Percentiles rank a stretch among this genome's conserved stretches.
phyloP scores from a whole-genome alignment of 2,888 invertebrate genomes.

The Cosmia pyralina region DNA sequence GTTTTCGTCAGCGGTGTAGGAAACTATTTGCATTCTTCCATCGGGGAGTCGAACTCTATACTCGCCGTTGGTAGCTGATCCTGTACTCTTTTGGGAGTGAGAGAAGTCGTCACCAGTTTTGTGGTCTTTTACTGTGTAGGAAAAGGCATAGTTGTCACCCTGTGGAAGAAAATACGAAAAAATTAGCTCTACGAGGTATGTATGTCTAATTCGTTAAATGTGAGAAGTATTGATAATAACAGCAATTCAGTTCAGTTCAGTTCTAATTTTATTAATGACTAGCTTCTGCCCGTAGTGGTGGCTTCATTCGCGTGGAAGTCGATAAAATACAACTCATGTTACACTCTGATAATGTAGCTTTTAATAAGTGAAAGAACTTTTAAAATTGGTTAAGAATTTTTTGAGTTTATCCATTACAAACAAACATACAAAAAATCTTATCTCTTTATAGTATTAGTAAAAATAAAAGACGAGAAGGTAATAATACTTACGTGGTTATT shows the following conservation, averaged over 20 bases:
- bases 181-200: neutral
- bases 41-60: constrained; percentile 93
- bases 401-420: too few species aligned
- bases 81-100: constrained; percentile 91
- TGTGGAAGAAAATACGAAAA: constrained; percentile 63
- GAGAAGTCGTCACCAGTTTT: constrained; percentile 92
- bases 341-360: too few species aligned
- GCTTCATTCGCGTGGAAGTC: too few species aligned
- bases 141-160: constrained; percentile 91
- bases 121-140: constrained; percentile 91
- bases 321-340: too few species aligned
- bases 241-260: neutral
- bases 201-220: neutral
- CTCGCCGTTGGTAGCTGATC: constrained; percentile 92
- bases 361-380: too few species aligned
- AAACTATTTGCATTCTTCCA: constrained; percentile 92
- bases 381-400: too few species aligned
- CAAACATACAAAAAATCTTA: too few species aligned
- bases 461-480: neutral
- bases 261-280: neutral
- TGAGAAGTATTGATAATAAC: too few species aligned
- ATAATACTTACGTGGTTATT: constrained; percentile 74
- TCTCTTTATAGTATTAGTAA: too few species aligned
- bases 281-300: too few species aligned
- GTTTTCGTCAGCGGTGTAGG: constrained; percentile 92